Evolutionary conservation across 2,888 invertebrate species (phyloP).

Genomic region (Alloplasta piceator): DNA sequence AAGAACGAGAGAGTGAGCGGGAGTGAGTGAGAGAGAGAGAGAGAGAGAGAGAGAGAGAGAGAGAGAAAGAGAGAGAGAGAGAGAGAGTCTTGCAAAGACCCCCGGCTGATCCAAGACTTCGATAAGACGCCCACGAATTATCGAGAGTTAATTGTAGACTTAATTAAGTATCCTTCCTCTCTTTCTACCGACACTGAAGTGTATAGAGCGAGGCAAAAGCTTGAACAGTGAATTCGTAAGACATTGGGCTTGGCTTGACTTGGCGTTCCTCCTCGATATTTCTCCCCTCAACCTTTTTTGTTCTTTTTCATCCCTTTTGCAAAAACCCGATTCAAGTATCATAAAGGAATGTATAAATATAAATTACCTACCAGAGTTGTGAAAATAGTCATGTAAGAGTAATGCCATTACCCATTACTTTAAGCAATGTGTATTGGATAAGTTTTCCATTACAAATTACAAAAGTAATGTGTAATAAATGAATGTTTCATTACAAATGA

Average conservation of each 20-base stretch:
- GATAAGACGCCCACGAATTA: conserved; percentile 75
- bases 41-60: too few relatives aligned
- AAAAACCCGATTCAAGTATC: too few relatives aligned
- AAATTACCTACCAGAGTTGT: too few relatives aligned
- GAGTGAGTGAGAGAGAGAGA: too few relatives aligned
- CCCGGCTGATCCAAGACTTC: conserved; percentile 69
- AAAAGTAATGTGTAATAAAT: too few relatives aligned
- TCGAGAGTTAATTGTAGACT: conserved; percentile 77
- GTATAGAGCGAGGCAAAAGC: conserved; percentile 48
- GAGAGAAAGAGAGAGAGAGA: too few relatives aligned
- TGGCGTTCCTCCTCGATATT: conserved; percentile 43
- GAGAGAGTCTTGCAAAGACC: conserved; percentile 16
- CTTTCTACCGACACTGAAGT: conserved; percentile 17
- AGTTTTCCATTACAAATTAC: too few relatives aligned
- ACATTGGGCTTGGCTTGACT: conserved; percentile 47
- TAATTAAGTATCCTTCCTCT: conserved; percentile 70
- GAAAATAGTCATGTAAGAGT: too few relatives aligned
- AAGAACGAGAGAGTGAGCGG: conserved; percentile 30
- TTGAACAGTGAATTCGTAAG: conserved; percentile 58
- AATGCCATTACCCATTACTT: too few relatives aligned
- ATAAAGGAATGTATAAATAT: too few relatives aligned
- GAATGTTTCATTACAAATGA: too few relatives aligned
- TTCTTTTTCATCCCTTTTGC: neutral
- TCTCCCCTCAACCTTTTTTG: neutral
- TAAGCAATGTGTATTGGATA: too few relatives aligned